These are phyloP conservation scores for Odontocerum albicorne DNA, from an alignment of 2,888 invertebrate genomes.

Conservation along the genomic window DNA sequence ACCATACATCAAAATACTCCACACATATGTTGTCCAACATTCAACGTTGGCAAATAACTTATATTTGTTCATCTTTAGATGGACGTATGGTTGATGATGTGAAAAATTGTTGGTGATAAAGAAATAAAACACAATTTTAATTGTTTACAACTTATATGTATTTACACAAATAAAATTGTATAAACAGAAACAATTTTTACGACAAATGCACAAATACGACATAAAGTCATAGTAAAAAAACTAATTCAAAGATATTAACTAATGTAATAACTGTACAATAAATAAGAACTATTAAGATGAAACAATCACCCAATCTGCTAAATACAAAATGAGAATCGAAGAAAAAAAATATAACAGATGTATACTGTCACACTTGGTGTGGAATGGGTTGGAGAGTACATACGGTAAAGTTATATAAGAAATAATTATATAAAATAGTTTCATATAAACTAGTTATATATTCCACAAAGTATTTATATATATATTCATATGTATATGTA, in stretches of 20 bases:
- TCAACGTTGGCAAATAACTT: too few species aligned
- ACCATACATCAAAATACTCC: too few species aligned
- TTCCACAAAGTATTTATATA: too few species aligned
- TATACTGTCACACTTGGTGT: conserved; percentile 21
- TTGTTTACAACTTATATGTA: conserved; percentile 35
- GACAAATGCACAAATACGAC: conserved; percentile 36
- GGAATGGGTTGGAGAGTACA: conserved; percentile 14
- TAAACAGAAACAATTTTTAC: conserved; percentile 37
- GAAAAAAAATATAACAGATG: too few species aligned
- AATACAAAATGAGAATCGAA: conserved; percentile 23
- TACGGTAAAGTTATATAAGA: too few species aligned
- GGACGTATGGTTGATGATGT: too few species aligned
- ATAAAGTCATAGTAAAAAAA: conserved; percentile 35
- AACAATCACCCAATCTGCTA: conserved; percentile 27
- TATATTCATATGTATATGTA: too few species aligned
- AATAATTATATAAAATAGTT: too few species aligned
- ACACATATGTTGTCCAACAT: too few species aligned
- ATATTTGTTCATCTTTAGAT: too few species aligned
- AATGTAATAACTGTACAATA: conserved; percentile 35
- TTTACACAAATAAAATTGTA: conserved; percentile 36
- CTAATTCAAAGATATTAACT: conserved; percentile 30
- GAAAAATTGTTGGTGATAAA: too few species aligned
- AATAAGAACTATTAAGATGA: conserved; percentile 29
- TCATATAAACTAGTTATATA: too few species aligned
- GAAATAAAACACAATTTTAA: conserved; percentile 8